Conservation (phyloP, 1,140 invertebrate genomes). For the Steinernema feltiae region DNA sequence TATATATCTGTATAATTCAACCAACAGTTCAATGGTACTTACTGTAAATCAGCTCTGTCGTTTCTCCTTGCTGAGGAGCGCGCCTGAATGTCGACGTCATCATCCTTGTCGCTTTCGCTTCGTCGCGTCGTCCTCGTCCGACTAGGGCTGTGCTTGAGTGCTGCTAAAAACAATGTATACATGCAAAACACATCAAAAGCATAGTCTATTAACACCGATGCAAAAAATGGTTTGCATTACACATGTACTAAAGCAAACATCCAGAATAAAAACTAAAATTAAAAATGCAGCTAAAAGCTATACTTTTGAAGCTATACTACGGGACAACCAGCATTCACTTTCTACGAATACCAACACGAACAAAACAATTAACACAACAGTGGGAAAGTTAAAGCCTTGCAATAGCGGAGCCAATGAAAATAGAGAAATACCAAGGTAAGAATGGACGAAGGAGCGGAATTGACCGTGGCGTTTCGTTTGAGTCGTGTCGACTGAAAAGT, state of each 20-base stretch:
- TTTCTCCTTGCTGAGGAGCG: not conserved
- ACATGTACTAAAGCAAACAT: too few relatives aligned
- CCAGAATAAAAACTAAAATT: too few relatives aligned
- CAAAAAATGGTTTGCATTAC: too few relatives aligned
- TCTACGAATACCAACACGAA: not conserved
- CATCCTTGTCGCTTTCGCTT: not conserved
- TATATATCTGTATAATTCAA: too few relatives aligned
- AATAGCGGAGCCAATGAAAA: conserved; percentile 1
- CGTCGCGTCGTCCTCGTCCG: not conserved
- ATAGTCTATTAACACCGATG: too few relatives aligned
- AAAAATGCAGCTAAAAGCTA: too few relatives aligned
- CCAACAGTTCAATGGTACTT: not conserved
- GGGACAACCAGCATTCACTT: not conserved
- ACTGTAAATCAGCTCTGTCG: not conserved
- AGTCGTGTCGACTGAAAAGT: conserved; percentile 22
- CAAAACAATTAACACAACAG: not conserved
- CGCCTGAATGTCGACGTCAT: not conserved
- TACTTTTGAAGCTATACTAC: not conserved
- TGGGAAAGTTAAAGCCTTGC: not conserved
- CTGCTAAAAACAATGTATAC: not conserved
- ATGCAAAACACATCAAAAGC: not conserved
- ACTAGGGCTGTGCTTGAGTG: not conserved
- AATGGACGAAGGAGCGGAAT: conserved; percentile 45
- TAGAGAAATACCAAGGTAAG: conserved; percentile 36
- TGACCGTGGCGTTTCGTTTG: conserved; percentile 32